These are phyloP conservation scores for Peromyscus maniculatus DNA, from an alignment of 2,113 vertebrate genomes.

Conservation along the genomic window DNA sequence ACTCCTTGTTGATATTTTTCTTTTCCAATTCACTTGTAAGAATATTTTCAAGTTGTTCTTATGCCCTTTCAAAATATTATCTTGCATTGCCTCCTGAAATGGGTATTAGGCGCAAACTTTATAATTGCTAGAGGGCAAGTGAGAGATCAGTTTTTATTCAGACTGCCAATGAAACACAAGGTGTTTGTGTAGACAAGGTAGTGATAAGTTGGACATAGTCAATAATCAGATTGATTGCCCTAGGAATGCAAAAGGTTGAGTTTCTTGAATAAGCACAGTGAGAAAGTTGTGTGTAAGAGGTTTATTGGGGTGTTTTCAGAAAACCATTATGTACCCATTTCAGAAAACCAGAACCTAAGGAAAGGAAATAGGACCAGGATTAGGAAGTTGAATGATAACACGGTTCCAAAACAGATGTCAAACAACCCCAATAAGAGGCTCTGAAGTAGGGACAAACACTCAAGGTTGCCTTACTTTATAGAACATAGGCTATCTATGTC, in stretches of 20 bases:
- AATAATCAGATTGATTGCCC: background rate
- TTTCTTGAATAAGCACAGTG: background rate
- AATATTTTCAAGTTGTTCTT: constrained; percentile 58
- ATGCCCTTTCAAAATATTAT: constrained; percentile 15
- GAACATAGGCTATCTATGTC: background rate
- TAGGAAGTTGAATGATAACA: background rate
- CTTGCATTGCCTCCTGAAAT: background rate
- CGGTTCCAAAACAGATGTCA: background rate
- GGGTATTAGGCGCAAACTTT: constrained; percentile 52
- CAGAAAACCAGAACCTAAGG: background rate
- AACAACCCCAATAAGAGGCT: background rate
- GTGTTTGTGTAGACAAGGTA: background rate
- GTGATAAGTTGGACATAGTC: constrained; percentile 33
- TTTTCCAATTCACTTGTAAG: constrained; percentile 56
- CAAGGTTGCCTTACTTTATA: background rate
- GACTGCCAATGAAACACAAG: constrained; percentile 35
- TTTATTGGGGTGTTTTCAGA: background rate
- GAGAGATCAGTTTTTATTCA: background rate
- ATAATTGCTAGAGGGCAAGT: constrained; percentile 21
- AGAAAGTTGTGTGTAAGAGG: background rate
- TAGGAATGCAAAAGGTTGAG: background rate
- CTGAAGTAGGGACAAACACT: background rate
- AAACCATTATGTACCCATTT: background rate
- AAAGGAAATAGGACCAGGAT: background rate
- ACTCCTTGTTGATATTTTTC: constrained; percentile 48